Evolutionary conservation across 2,888 invertebrate genomes (phyloP).

Genomic region (Tenodera sinensis): DNA sequence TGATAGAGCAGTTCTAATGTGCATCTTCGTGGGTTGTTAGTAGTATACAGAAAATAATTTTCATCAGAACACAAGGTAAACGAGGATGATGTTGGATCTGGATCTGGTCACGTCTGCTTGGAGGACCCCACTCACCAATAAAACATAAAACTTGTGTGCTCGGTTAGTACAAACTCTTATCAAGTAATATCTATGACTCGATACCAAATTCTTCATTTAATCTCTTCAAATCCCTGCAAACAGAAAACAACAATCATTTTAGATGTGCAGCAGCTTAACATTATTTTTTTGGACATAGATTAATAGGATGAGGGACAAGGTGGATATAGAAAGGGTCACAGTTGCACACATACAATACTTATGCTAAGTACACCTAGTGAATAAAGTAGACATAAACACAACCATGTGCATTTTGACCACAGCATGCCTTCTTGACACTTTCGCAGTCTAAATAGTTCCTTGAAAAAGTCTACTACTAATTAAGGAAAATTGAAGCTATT

Average conservation of each 20-base stretch:
- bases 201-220: constrained; percentile 48
- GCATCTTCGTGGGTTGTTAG: background rate
- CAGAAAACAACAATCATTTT: background rate
- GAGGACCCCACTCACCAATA: background rate
- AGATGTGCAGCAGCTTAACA: background rate
- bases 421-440: too few species aligned
- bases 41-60: background rate
- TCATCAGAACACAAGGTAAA: background rate
- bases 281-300: too few species aligned
- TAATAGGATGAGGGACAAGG: too few species aligned
- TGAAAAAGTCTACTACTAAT: too few species aligned
- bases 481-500: too few species aligned
- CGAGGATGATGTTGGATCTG: background rate
- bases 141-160: background rate
- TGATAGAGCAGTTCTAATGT: background rate
- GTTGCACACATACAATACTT: too few species aligned
- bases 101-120: background rate
- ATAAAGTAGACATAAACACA: too few species aligned
- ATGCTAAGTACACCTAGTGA: too few species aligned
- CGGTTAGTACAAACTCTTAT: background rate
- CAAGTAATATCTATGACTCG: constrained; percentile 32
- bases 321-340: too few species aligned
- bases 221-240: constrained; percentile 45
- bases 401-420: too few species aligned
- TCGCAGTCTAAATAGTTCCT: too few species aligned